phyloP scores from a whole-genome alignment of 2,113 vertebrate genomes.

The Silurus meridionalis region DNA sequence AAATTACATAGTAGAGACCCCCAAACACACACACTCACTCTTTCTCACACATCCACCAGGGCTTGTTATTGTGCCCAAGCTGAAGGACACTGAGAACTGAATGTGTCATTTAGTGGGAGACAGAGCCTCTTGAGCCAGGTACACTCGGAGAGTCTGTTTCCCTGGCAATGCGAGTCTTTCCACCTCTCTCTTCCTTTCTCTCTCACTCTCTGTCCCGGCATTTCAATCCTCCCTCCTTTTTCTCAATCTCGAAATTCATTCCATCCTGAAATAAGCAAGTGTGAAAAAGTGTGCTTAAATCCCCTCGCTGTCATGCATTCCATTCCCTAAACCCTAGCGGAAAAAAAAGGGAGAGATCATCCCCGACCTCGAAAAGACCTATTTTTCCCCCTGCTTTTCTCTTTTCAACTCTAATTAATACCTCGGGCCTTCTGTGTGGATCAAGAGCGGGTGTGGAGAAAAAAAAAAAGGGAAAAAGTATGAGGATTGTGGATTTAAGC shows the following conservation, averaged over 20 bases:
- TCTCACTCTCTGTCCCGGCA: not conserved
- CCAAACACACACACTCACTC: slow-evolving; percentile 21
- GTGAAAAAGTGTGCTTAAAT: slow-evolving; percentile 32
- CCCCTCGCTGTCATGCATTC: slow-evolving; percentile 26
- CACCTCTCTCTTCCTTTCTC: slow-evolving; percentile 42
- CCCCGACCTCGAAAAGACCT: slow-evolving; percentile 24
- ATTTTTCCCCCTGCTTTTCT: slow-evolving; percentile 7
- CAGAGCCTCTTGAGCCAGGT: slow-evolving; percentile 61
- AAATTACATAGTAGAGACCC: not conserved
- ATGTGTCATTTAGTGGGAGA: slow-evolving; percentile 68
- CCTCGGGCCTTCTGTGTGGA: slow-evolving; percentile 50
- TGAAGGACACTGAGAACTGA: slow-evolving; percentile 62
- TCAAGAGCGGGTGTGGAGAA: slow-evolving; percentile 28
- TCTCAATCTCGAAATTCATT: slow-evolving; percentile 10
- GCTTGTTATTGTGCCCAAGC: slow-evolving; percentile 37
- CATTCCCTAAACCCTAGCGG: not conserved
- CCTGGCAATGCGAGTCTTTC: slow-evolving; percentile 43
- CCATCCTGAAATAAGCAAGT: slow-evolving; percentile 16
- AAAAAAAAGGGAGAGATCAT: slow-evolving; percentile 7
- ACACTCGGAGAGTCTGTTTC: slow-evolving; percentile 52
- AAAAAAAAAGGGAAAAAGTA: slow-evolving; percentile 22
- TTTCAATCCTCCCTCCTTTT: not conserved
- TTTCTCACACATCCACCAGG: not conserved
- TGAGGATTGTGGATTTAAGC: slow-evolving; percentile 44
- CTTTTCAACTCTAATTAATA: slow-evolving; percentile 41